These are phyloP conservation scores for Urocitellus parryii DNA, from an alignment of 2,113 vertebrate genomes.

Conservation along the genomic window DNA sequence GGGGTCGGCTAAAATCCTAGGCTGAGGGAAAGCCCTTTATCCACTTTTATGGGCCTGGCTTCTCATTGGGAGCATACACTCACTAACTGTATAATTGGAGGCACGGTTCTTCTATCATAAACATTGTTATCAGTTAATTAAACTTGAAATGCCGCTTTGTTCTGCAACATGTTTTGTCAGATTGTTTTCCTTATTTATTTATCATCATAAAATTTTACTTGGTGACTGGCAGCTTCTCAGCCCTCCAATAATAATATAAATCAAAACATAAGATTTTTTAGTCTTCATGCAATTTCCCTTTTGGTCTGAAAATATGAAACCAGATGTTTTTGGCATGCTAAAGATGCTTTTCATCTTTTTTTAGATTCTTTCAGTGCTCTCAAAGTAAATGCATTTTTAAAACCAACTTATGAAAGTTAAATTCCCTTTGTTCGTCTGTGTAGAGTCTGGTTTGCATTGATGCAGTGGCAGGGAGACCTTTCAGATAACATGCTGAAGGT, in stretches of 20 bases:
- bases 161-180: slow-evolving; percentile 91
- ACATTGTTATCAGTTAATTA: slow-evolving; percentile 95
- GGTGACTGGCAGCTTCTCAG: slow-evolving; percentile 91
- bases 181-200: slow-evolving; percentile 92
- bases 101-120: slow-evolving; percentile 91
- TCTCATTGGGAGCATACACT: slow-evolving; percentile 84
- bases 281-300: slow-evolving; percentile 97
- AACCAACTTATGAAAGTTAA: slow-evolving; percentile 93
- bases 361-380: slow-evolving; percentile 91
- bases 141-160: slow-evolving; percentile 91
- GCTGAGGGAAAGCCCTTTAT: slow-evolving; percentile 79
- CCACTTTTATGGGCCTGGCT: slow-evolving; percentile 83
- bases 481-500: slow-evolving; percentile 87
- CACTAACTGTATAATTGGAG: slow-evolving; percentile 92
- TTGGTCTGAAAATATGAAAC: slow-evolving; percentile 95
- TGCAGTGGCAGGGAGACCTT: slow-evolving; percentile 91
- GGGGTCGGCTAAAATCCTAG: slow-evolving; percentile 73
- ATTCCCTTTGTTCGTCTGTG: slow-evolving; percentile 94
- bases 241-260: slow-evolving; percentile 97
- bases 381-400: slow-evolving; percentile 94
- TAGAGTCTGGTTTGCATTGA: slow-evolving; percentile 98
- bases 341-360: slow-evolving; percentile 97
- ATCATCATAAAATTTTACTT: slow-evolving; percentile 92
- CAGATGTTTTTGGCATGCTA: slow-evolving; percentile 97
- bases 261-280: slow-evolving; percentile 97